A percentile compares a stretch with the other conserved stretches of the same genome.
phyloP scores from a whole-genome alignment of 2,797 vertebrate species.

The Acomys russatus region DNA sequence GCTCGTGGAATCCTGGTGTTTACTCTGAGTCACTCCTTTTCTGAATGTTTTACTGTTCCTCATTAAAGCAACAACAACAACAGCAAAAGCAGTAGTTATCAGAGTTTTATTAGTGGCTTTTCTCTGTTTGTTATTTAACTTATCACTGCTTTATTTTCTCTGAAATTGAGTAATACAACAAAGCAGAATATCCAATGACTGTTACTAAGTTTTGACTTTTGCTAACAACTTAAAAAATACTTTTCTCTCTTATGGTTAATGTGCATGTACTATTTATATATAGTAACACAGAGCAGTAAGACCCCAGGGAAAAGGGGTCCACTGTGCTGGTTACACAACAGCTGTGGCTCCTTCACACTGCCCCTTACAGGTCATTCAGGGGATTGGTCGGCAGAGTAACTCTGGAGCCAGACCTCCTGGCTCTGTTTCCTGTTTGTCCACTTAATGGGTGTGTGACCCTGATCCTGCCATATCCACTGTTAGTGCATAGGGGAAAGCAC shows the following conservation, averaged over 20 bases:
- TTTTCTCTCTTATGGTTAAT: not conserved
- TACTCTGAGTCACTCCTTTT: not conserved
- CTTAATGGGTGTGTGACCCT: not conserved
- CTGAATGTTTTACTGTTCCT: constrained; percentile 14
- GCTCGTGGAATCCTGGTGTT: not conserved
- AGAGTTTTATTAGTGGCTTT: not conserved
- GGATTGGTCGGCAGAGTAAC: accelerated
- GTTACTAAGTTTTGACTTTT: not conserved
- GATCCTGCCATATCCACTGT: not conserved
- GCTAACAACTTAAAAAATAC: not conserved
- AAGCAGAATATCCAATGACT: not conserved
- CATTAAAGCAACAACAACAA: not conserved
- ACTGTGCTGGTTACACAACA: not conserved
- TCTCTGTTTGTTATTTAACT: not conserved
- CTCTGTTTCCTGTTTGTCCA: not conserved
- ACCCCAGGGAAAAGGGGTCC: accelerated
- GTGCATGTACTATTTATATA: not conserved
- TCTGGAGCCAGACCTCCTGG: not conserved
- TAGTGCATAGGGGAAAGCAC: not conserved
- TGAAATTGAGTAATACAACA: not conserved
- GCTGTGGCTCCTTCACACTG: accelerated
- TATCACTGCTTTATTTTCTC: not conserved
- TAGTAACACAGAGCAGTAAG: not conserved
- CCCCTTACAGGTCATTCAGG: not conserved
- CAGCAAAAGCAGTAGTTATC: not conserved